Conservation (phyloP, 2,888 invertebrate genomes). For the Tillus elongatus region DNA sequence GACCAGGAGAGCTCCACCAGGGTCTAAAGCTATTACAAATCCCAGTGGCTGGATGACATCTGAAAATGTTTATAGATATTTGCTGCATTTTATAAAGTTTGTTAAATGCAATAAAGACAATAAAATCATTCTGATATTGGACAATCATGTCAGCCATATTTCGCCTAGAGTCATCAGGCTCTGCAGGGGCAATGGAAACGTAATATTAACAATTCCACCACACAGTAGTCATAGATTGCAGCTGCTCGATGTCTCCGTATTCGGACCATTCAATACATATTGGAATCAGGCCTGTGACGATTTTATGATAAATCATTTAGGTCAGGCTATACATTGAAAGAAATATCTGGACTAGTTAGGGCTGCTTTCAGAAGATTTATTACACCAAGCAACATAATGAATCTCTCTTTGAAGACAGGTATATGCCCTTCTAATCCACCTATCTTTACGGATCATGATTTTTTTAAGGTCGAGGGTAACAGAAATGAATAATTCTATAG, state of each 20-base stretch:
- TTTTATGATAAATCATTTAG: background rate
- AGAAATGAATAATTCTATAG: background rate
- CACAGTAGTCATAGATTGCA: background rate
- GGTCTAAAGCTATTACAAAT: slow-evolving; percentile 14
- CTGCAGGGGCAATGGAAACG: too few species aligned
- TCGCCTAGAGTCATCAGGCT: too few species aligned
- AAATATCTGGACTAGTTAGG: background rate
- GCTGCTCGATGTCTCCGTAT: slow-evolving; percentile 1
- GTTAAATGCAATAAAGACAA: too few species aligned
- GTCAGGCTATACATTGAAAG: background rate
- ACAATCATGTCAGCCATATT: too few species aligned
- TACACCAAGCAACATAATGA: background rate
- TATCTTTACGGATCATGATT: background rate
- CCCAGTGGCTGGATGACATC: slow-evolving; percentile 5
- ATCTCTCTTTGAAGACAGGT: background rate
- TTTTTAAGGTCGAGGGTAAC: background rate
- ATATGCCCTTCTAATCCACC: background rate
- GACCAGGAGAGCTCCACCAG: slow-evolving; percentile 20
- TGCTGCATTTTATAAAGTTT: slow-evolving; percentile 5
- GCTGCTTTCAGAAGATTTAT: background rate
- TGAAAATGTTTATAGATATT: slow-evolving; percentile 7
- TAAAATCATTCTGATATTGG: too few species aligned
- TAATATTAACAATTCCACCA: too few species aligned
- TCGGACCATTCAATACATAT: background rate
- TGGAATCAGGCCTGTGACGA: background rate